Evolutionary conservation across 2,888 invertebrate genomes (phyloP), one percentile per base, ranked within the genome.

Genomic region (Drosophila limbata): DNA sequence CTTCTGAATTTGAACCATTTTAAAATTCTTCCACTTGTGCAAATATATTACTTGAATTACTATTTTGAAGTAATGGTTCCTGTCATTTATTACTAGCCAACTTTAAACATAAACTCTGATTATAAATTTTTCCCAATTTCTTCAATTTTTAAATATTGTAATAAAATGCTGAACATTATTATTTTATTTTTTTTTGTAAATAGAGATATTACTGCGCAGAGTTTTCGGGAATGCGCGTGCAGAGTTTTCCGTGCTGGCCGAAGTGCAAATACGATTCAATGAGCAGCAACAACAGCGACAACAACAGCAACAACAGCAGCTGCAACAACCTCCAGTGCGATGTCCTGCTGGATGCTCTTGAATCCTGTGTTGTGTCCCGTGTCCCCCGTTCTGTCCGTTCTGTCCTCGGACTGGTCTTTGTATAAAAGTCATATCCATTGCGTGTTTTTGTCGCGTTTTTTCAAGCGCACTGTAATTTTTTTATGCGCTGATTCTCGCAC

Each of bases 361-460:
- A 52, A 48, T 66, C 35, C 59, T 59, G 53, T 55, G 35, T 31
- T 25, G 8, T 37, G 39, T 45, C 33, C 53, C 25, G 45, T 37
- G 59, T 53, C 48, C 45, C n/a, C n/a, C 35, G n/a, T 42, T 11
- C 61, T 21, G 39, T 60, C 57, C 17, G 40, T 25, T 25, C 25
- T 47, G 51, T 60, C 61, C 65, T 56, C 63, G 39, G 57, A 56
- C 64, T 53, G 75, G 44, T 82, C 79, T 71, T 88, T 84, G 80
- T 73, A 82, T 85, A 77, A 84, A 85, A 88, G 83, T 88, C 86
- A 88, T 88, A 88, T 88, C 86, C 86, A 84, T 88, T 88, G 88
- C 84, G 84, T 84, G 84, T 83, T 84, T 83, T 82, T 88, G 84
- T 84, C 88, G 84, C 84, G 76, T 84, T 84, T 84, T 83, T 88